Evolutionary conservation across 2,113 vertebrate genomes (phyloP).

Genomic region (Atherinomorus stipes): DNA sequence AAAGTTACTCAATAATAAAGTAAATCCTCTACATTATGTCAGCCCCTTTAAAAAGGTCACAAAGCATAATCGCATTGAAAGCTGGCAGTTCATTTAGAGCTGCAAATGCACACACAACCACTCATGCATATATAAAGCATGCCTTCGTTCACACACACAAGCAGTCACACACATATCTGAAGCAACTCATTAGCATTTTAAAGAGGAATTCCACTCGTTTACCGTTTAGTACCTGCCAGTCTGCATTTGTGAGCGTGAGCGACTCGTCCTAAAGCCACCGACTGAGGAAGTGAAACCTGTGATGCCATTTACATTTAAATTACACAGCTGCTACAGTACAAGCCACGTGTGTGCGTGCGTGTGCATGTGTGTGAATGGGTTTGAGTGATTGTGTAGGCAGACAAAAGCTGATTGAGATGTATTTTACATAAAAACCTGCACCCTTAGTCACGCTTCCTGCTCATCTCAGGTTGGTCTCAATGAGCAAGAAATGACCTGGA

Average conservation of each 20-base stretch:
- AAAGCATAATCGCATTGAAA: conserved; percentile 26
- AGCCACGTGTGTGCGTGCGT: not conserved
- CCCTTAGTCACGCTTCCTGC: conserved; percentile 2
- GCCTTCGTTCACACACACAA: conserved; percentile 19
- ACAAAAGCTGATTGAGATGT: conserved; percentile 48
- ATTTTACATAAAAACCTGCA: conserved; percentile 25
- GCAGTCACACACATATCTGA: conserved; percentile 22
- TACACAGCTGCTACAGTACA: conserved; percentile 24
- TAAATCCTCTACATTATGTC: conserved; percentile 40
- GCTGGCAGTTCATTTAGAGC: conserved; percentile 62
- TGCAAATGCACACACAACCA: conserved; percentile 30
- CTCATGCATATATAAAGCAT: conserved; percentile 45
- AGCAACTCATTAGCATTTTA: conserved; percentile 69
- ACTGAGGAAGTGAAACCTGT: conserved; percentile 54
- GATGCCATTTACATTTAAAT: conserved; percentile 70
- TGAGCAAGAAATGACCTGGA: too few relatives aligned
- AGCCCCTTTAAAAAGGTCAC: conserved; percentile 56
- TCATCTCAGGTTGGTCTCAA: not conserved
- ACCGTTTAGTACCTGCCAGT: conserved; percentile 65
- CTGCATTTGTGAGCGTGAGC: conserved; percentile 43
- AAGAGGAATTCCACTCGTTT: conserved; percentile 62
- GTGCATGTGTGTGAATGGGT: not conserved
- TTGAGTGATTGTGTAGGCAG: conserved; percentile 2
- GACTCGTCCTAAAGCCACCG: conserved; percentile 23
- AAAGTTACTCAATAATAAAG: conserved; percentile 30